These are phyloP conservation scores for Cydia fagiglandana DNA, from an alignment of 1,140 invertebrate species.

Conservation along the genomic window DNA sequence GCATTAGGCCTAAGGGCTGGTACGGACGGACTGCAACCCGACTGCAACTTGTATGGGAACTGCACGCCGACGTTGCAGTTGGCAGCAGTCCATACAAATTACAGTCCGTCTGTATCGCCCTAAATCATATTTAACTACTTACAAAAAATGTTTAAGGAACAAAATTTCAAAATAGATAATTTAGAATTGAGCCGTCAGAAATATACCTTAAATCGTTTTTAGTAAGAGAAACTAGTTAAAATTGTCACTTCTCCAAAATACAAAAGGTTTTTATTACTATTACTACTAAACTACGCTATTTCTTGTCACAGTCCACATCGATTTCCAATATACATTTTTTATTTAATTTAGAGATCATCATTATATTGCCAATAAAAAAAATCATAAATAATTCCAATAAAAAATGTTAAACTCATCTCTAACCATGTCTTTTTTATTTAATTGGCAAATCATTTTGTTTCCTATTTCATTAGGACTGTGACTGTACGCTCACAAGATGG, in stretches of 20 bases:
- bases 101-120: no score
- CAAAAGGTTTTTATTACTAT: not conserved
- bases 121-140: not conserved
- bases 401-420: no score
- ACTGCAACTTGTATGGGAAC: no score
- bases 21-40: no score
- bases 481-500: not conserved
- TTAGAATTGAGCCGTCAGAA: not conserved
- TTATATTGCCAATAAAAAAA: not conserved
- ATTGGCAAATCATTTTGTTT: no score
- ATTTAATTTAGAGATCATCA: not conserved
- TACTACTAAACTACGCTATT: not conserved
- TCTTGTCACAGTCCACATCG: not conserved
- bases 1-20: not conserved
- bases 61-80: no score
- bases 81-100: no score
- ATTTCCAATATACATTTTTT: not conserved
- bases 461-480: not conserved
- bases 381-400: not conserved
- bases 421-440: no score
- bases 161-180: not conserved
- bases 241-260: not conserved
- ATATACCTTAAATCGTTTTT: not conserved
- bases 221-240: not conserved
- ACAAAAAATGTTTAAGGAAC: not conserved